These are phyloP conservation scores for Cerceris ruficornis DNA, from an alignment of 2,888 invertebrate species.

Conservation along the genomic window DNA sequence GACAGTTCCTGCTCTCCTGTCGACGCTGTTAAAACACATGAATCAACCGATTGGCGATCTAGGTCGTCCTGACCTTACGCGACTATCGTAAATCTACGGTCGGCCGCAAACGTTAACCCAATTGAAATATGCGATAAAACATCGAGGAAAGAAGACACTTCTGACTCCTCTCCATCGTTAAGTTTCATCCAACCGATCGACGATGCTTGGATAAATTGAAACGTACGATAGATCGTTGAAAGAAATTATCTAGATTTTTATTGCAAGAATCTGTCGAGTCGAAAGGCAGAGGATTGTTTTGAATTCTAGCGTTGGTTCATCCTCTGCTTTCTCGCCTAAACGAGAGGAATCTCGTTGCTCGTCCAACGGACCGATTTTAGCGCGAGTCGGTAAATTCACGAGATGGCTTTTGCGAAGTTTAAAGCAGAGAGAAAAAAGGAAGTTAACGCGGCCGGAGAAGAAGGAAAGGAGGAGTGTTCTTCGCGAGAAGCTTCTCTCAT, in stretches of 20 bases:
- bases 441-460: too few relatives aligned
- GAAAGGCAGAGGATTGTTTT: too few relatives aligned
- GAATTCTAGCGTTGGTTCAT: too few relatives aligned
- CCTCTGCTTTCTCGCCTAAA: too few relatives aligned
- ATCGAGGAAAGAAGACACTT: neutral
- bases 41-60: constrained; percentile 31
- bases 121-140: neutral
- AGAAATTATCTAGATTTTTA: too few relatives aligned
- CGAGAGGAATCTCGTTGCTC: too few relatives aligned
- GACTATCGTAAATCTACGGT: constrained; percentile 7
- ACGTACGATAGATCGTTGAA: neutral
- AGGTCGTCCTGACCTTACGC: constrained; percentile 41
- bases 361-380: too few relatives aligned
- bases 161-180: neutral
- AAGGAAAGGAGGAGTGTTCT: too few relatives aligned
- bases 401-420: too few relatives aligned
- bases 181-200: neutral
- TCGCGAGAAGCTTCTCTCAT: constrained; percentile 8
- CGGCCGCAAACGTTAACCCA: constrained; percentile 45
- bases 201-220: neutral
- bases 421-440: too few relatives aligned
- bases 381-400: too few relatives aligned
- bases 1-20: constrained; percentile 6
- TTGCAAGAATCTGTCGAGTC: too few relatives aligned
- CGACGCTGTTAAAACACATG: constrained; percentile 30